Evolutionary conservation across 2,888 invertebrate genomes (phyloP), one percentile per base, ranked within the genome.

Genomic region (Yponomeuta sedellus): DNA sequence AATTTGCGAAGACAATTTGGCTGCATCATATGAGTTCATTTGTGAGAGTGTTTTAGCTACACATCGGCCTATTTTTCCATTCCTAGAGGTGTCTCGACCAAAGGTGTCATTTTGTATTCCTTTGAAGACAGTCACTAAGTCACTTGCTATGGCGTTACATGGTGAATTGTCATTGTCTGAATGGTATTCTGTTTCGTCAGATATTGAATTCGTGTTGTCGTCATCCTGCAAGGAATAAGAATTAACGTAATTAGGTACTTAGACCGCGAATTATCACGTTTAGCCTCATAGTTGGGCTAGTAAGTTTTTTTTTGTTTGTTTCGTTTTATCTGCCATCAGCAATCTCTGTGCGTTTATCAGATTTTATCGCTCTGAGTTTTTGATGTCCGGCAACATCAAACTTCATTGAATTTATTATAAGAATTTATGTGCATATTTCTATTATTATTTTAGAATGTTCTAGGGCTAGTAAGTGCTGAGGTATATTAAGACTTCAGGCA

Each of bases 31-130:
- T 1, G 88, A 81, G 71, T 74, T 78, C 74, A 90, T 77, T 69
- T 82, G 73, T 63, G 81, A 79, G 0, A 91, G 72, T 71, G 78
- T 85, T 65, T 71, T 78, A 2, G 82, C 75, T 0, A 91, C 80
- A 12, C 76, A 70, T 62, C 74, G 71, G 0, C 88, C 89, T 20
- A 89, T 69, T 69, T 74, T 73, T 1, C 79, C 80, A 75, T 86
- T 74, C 71, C 77, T 79, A 5, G 79, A 75, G 67, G 82, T 79
- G 0, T 82, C 80, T 68, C 84, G 65, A 16, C 81, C 79, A 70
- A 86, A 84, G 0, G 77, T 72, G 71, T 86, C 82, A 77, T 85
- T 85, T 73, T 90, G 83, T 0, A 86, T 75, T 20, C 80, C 79
- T 73, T 77, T 77, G 64, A 90, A 85, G 28, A 84, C 77, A 44